Evolutionary conservation across 2,113 vertebrate genomes (phyloP), one percentile per base, ranked within the genome.

Genomic region (Myotis brandtii): DNA sequence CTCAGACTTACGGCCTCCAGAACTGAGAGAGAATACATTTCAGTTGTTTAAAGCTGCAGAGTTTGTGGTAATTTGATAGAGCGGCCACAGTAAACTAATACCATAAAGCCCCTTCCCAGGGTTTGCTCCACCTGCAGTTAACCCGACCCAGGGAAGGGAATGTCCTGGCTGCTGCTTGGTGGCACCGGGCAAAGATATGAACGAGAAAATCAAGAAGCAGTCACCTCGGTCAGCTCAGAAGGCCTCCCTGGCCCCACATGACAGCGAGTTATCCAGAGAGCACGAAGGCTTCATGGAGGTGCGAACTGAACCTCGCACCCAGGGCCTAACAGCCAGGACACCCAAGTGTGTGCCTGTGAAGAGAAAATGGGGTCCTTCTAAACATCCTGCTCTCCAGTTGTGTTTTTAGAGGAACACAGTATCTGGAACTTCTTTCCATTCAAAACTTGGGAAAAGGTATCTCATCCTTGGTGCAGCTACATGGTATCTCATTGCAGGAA

Each of bases 281-380:
- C 46, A 4, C 6, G 1, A 16, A 62, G 21, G 2, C 5, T 43
- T 20, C 23, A 5, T 14, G 52, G 81, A 59, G 20, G 16, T 3
- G 2, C 6, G 9, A 2, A 21, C 3, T 5, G 30, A 69, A 86
- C 37, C 16, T 9, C 25, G 1, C 10, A 34, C 2, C 32, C 32
- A 34, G 40, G 4, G 9, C 10, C 54, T 48, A 40, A 37, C 67
- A 27, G 43, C 9, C 72, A 56, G 48, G 46, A 69, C 10, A 67
- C 17, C 13, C 2, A 66, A 21, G 6, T 0, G 0, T 10, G 4
- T 8, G 5, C 4, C 5, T n/a, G 6, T 9, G 12, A 23, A 52
- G 8, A 76, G 30, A 77, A 70, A 59, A 11, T 9, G 40, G 2
- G 10, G 23, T 37, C 64, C 17, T 52, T 87, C 52, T 13, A 70